A percentile compares a stretch with the other conserved stretches of the same genome.
phyloP scores from a whole-genome alignment of 2,113 vertebrate species.

The Asarcornis scutulata region DNA sequence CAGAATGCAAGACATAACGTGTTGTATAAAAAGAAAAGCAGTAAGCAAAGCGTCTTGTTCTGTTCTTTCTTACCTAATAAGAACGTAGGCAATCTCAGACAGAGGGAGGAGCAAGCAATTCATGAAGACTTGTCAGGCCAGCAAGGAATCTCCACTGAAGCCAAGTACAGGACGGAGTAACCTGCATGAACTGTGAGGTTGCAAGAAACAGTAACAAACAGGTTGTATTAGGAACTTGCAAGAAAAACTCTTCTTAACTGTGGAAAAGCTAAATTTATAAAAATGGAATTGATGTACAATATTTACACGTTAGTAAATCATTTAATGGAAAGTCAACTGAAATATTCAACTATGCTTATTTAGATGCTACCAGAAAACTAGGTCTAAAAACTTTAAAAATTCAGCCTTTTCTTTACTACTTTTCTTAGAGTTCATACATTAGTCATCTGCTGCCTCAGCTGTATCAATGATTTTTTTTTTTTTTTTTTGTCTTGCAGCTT shows the following conservation, averaged over 20 bases:
- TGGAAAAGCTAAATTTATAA: neutral
- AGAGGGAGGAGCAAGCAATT: neutral
- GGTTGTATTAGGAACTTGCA: neutral
- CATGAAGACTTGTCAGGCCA: neutral
- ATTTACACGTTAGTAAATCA: neutral
- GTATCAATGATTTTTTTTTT: neutral
- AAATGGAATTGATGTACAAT: neutral
- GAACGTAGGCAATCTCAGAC: neutral
- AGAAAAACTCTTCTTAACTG: neutral
- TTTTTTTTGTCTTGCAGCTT: neutral
- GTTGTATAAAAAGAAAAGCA: neutral
- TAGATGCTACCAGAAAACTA: neutral
- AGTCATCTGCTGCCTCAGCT: constrained; percentile 9
- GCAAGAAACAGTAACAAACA: neutral
- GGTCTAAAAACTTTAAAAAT: neutral
- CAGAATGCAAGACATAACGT: neutral
- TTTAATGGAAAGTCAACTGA: neutral
- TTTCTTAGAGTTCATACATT: neutral
- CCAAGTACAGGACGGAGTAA: neutral
- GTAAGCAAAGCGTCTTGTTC: neutral
- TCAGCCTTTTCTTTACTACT: neutral
- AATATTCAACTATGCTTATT: neutral
- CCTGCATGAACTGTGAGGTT: neutral
- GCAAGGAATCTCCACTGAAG: neutral
- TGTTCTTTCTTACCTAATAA: neutral